Percentiles rank a stretch among this genome's conserved stretches.
These are phyloP conservation scores for Sphenodon punctatus DNA, from an alignment of 2,797 vertebrate species.

Conservation along the genomic window DNA sequence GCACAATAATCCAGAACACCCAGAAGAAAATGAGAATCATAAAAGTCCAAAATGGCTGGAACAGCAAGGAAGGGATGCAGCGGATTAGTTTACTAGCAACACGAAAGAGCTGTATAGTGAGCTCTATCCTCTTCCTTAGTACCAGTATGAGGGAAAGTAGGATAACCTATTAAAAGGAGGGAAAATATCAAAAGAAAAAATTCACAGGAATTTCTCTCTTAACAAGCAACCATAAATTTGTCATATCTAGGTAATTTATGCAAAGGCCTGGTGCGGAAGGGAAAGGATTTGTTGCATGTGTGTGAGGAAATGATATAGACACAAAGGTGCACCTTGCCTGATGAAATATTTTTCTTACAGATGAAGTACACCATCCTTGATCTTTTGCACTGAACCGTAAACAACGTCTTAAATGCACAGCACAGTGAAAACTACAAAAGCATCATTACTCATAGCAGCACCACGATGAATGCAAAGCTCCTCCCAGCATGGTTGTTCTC, in stretches of 20 bases:
- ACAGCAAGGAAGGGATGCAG: slow-evolving; percentile 69
- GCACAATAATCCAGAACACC: slow-evolving; percentile 78
- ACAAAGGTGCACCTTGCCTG: not conserved
- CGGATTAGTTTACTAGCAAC: slow-evolving; percentile 68
- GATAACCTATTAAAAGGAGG: slow-evolving; percentile 64
- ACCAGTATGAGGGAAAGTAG: slow-evolving; percentile 66
- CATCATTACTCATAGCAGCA: too few species aligned
- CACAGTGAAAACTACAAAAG: not conserved
- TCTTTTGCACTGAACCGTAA: not conserved
- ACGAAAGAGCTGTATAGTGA: slow-evolving; percentile 68
- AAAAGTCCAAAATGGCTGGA: slow-evolving; percentile 79
- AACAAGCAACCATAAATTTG: not conserved
- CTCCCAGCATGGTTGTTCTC: not conserved
- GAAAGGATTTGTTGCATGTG: not conserved
- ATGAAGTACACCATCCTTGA: not conserved
- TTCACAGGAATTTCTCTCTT: not conserved
- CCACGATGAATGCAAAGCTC: not conserved
- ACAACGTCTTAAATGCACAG: not conserved
- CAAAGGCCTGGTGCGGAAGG: not conserved
- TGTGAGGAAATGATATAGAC: not conserved
- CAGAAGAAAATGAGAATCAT: slow-evolving; percentile 75
- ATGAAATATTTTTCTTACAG: not conserved
- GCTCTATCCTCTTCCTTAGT: slow-evolving; percentile 65
- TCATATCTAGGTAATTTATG: not conserved
- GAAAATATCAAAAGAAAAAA: slow-evolving; percentile 24